Conservation (phyloP, 64 coral and sea anemone species). For the Pachyseris speciosa region DNA sequence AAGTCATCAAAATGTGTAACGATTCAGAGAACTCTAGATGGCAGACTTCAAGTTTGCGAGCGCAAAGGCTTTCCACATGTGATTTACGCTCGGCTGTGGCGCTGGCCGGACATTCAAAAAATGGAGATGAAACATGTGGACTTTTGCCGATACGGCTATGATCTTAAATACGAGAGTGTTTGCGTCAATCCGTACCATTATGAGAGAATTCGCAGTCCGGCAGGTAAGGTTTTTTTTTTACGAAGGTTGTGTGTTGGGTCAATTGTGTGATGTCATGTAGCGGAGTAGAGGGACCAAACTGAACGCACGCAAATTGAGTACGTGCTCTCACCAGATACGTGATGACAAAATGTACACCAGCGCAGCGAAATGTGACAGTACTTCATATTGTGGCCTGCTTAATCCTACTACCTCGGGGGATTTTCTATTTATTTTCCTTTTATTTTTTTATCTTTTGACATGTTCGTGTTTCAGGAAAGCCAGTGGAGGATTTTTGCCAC, state of each 20-base stretch:
- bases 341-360: constrained; percentile 20
- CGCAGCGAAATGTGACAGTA: background rate
- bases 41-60: constrained; percentile 97
- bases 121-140: constrained; percentile 99
- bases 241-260: constrained; percentile 32
- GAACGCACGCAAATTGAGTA: constrained; percentile 16
- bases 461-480: background rate
- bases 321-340: constrained; percentile 7
- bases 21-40: constrained; percentile 96
- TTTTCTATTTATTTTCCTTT: background rate
- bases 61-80: constrained; percentile 98
- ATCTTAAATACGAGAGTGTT: constrained; percentile 97
- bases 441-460: background rate
- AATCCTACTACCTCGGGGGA: background rate
- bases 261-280: constrained; percentile 31
- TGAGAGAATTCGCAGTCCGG: constrained; percentile 89
- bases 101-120: constrained; percentile 98
- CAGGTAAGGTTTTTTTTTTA: constrained; percentile 70
- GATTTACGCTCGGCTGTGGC: constrained; percentile 94
- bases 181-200: constrained; percentile 97
- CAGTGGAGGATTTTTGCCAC: background rate
- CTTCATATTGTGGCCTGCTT: background rate
- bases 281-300: background rate
- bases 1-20: constrained; percentile 97
- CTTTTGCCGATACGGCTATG: constrained; percentile 95